Conservation (phyloP, 2,888 invertebrate genomes). For the Polydesmus complanatus region DNA sequence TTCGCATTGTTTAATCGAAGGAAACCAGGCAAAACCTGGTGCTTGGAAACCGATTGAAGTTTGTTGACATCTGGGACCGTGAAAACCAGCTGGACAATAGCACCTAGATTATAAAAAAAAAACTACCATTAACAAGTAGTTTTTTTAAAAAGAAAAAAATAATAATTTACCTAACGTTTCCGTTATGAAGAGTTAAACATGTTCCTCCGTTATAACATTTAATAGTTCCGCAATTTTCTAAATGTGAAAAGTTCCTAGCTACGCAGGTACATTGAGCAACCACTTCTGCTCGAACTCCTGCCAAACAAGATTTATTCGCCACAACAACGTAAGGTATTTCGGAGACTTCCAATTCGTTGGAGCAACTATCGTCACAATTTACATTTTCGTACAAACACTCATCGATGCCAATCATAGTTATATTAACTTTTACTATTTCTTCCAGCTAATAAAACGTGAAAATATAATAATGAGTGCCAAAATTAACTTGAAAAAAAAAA, state of each 20-base stretch:
- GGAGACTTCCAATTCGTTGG: slow-evolving; percentile 58
- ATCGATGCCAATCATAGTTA: slow-evolving; percentile 80
- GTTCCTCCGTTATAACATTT: slow-evolving; percentile 65
- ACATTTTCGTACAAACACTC: slow-evolving; percentile 68
- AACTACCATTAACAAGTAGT: background rate
- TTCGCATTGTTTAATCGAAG: slow-evolving; percentile 70
- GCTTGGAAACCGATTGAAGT: slow-evolving; percentile 75
- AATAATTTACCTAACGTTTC: slow-evolving; percentile 10
- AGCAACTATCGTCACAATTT: slow-evolving; percentile 57
- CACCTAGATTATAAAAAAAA: slow-evolving; percentile 44
- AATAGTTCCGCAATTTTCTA: slow-evolving; percentile 28
- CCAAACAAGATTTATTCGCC: slow-evolving; percentile 85
- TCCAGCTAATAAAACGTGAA: slow-evolving; percentile 41
- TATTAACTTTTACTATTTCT: slow-evolving; percentile 51
- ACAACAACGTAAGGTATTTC: slow-evolving; percentile 63
- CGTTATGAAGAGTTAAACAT: slow-evolving; percentile 25
- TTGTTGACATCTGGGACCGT: slow-evolving; percentile 82
- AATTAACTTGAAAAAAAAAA: background rate
- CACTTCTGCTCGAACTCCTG: slow-evolving; percentile 73
- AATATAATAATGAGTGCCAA: background rate
- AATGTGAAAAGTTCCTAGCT: slow-evolving; percentile 28
- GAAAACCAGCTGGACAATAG: slow-evolving; percentile 60
- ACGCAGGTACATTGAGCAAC: slow-evolving; percentile 60
- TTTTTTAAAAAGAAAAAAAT: background rate
- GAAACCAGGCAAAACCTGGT: slow-evolving; percentile 87